Conservation (phyloP, 2,113 vertebrate species). For the Melanotaenia duboulayi region DNA sequence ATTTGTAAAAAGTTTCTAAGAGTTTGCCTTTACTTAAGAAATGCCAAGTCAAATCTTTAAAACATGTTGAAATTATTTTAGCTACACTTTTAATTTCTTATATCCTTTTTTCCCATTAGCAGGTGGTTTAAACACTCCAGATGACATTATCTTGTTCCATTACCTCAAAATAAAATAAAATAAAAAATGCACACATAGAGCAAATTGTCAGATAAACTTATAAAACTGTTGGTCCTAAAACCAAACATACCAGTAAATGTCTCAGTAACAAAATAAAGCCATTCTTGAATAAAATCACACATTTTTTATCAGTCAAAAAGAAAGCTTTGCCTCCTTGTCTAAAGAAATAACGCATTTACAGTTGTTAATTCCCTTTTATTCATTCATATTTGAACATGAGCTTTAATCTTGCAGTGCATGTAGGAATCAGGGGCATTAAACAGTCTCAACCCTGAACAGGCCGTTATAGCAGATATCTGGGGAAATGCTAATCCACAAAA, state of each 20-base stretch:
- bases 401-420: not conserved
- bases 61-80: constrained; percentile 21
- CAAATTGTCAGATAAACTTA: not conserved
- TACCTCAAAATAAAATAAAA: not conserved
- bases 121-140: not conserved
- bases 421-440: not conserved
- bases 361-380: too few species aligned
- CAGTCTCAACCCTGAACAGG: not conserved
- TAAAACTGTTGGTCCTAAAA: not conserved
- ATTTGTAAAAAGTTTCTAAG: constrained; percentile 17
- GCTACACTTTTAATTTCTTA: constrained; percentile 23
- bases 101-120: not conserved
- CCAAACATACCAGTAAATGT: not conserved
- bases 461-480: not conserved
- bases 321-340: not conserved
- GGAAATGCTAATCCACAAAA: not conserved
- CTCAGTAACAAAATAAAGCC: not conserved
- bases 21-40: constrained; percentile 24
- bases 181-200: not conserved
- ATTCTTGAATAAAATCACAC: not conserved
- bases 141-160: not conserved
- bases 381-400: not conserved
- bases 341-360: too few species aligned
- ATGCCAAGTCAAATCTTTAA: constrained; percentile 14
- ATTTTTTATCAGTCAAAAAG: not conserved